phyloP scores from a whole-genome alignment of 2,888 invertebrate species.

The Poecilobothrus nobilitatus region DNA sequence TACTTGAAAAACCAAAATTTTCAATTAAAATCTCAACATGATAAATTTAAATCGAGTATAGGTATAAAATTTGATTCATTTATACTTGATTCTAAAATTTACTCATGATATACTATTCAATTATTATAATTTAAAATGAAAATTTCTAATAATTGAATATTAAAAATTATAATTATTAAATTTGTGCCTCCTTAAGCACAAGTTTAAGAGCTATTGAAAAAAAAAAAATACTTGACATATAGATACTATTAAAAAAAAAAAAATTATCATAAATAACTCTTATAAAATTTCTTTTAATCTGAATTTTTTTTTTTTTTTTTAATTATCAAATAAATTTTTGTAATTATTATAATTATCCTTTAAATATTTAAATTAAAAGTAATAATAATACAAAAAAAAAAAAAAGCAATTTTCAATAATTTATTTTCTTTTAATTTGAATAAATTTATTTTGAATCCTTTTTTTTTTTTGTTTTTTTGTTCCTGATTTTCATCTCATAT shows the following conservation, averaged over 20 bases:
- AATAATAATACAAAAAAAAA: background rate
- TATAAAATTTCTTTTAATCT: background rate
- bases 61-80: no score
- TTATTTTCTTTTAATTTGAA: constrained; percentile 4
- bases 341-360: background rate
- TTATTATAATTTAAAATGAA: no score
- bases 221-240: background rate
- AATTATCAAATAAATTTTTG: background rate
- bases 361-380: background rate
- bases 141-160: no score
- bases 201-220: no score
- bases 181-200: no score
- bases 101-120: no score
- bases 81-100: no score
- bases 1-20: no score
- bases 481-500: background rate
- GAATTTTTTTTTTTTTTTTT: background rate
- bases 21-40: no score
- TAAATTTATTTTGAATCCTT: constrained; percentile 1
- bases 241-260: background rate
- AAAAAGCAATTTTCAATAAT: background rate
- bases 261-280: background rate
- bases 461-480: background rate
- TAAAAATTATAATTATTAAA: no score
- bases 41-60: no score